phyloP scores from a whole-genome alignment of 2,797 vertebrate genomes.

The Falco peregrinus region DNA sequence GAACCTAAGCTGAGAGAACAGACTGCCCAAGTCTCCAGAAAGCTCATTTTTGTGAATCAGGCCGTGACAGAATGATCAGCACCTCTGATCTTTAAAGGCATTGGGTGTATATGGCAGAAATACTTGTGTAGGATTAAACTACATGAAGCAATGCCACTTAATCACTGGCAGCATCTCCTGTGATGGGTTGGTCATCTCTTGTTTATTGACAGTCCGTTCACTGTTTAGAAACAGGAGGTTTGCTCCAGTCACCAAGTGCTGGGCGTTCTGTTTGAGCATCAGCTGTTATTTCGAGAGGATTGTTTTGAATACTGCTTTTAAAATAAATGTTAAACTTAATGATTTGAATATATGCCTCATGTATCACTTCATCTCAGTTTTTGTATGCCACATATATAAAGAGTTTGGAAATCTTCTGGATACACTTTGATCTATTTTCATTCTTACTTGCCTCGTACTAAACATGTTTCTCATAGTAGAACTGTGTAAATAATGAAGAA shows the following conservation, averaged over 20 bases:
- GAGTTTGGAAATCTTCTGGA: background rate
- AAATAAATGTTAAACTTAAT: background rate
- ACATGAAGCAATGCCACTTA: background rate
- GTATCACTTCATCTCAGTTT: constrained; percentile 5
- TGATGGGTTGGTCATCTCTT: background rate
- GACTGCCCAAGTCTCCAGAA: rapidly evolving
- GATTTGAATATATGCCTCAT: constrained; percentile 1
- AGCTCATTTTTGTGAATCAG: rapidly evolving
- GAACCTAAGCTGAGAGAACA: background rate
- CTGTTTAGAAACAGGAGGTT: background rate
- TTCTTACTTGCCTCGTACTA: constrained; percentile 23
- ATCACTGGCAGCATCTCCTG: background rate
- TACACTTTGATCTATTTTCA: constrained; percentile 41
- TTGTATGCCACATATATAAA: background rate
- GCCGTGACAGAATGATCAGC: rapidly evolving
- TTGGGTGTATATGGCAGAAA: background rate
- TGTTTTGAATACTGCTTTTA: background rate
- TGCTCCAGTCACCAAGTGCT: background rate
- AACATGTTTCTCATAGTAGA: constrained; percentile 1
- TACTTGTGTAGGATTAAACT: background rate
- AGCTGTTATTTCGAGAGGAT: background rate
- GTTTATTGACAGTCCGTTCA: background rate
- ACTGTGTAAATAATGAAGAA: constrained; percentile 24
- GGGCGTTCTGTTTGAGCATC: background rate
- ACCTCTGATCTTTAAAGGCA: background rate